Base-by-base conservation (phyloP, 2,888 invertebrate species). In the Nemotelus pantherinus region DNA sequence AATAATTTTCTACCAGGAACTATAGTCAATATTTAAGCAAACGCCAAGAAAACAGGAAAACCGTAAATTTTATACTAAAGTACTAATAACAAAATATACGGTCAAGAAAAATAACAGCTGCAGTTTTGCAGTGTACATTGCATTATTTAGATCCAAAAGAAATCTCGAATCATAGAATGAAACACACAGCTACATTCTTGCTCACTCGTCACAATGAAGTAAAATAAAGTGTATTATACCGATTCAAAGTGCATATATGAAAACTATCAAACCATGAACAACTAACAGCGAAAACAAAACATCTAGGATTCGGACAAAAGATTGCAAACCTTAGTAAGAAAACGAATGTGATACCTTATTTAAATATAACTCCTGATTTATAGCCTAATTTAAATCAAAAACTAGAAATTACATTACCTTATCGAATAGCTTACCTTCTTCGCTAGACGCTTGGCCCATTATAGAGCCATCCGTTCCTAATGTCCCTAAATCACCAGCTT, bases 401-500 rank as follows among this genome's bases (percentile, higher is more conserved):
- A 41, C 70, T 53, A 55, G 43, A 70, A 50, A 25, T 41, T 7
- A 39, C 47, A 9, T 47, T 57, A 4, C 25, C n/a, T 60, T 4
- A 74, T 47, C 10, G 2, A 48, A 80, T 72, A 77, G 84, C 87
- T 86, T 83, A 87, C 87, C 87, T 83, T 87, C 87, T 84, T 87
- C 86, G 82, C 85, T 85, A 80, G 86, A 87, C 82, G 86, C 86
- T 83, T 86, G 86, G 79, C 86, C 87, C 77, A 77, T 79, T 77
- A 87, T 85, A 64, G 80, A 78, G 76, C 87, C 87, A 83, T 87
- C 87, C 77, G 84, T 85, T 78, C 87, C 87, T 80, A 87, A 83
- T 81, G 87, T 87, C 81, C 87, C 87, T 82, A 87, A 83, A 81
- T 98, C 97, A 87, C 94, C 95, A 82, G 98, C 97, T 90, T 99